Percentiles rank a stretch among this genome's conserved stretches.
Evolutionary conservation across 2,113 vertebrate species (phyloP).

Genomic region (Geococcyx californianus): DNA sequence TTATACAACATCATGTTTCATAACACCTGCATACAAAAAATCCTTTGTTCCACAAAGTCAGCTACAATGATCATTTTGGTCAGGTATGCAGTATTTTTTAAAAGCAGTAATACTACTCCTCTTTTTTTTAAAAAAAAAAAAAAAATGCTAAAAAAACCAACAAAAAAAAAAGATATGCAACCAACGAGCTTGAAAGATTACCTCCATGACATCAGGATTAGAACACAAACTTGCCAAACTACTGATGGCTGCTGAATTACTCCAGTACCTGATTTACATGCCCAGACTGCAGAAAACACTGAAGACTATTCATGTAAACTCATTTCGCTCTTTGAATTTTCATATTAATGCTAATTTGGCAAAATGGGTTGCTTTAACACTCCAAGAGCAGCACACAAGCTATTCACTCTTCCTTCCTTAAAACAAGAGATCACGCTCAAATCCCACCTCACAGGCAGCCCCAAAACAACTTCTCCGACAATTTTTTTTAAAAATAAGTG

Average conservation of each 20-base stretch:
- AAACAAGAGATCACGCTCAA: neutral
- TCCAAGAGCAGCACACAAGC: neutral
- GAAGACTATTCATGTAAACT: neutral
- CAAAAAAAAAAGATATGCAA: neutral
- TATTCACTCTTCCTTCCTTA: neutral
- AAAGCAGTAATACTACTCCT: neutral
- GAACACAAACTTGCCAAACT: neutral
- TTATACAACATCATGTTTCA: fast-evolving
- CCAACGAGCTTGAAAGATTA: neutral
- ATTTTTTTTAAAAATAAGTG: neutral
- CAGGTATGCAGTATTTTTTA: neutral
- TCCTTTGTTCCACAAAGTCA: neutral
- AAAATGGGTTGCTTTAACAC: neutral
- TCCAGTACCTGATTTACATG: neutral
- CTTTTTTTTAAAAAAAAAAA: neutral
- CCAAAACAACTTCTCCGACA: neutral
- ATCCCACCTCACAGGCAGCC: neutral
- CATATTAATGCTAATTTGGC: neutral
- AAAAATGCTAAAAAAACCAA: neutral
- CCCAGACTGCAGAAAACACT: neutral
- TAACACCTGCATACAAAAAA: neutral
- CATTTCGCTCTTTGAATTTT: neutral
- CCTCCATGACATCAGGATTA: neutral
- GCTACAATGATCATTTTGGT: neutral
- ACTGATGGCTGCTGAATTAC: neutral